These are phyloP conservation scores for Acrocephalus scirpaceus DNA, from an alignment of 2,797 vertebrate species.

Conservation along the genomic window DNA sequence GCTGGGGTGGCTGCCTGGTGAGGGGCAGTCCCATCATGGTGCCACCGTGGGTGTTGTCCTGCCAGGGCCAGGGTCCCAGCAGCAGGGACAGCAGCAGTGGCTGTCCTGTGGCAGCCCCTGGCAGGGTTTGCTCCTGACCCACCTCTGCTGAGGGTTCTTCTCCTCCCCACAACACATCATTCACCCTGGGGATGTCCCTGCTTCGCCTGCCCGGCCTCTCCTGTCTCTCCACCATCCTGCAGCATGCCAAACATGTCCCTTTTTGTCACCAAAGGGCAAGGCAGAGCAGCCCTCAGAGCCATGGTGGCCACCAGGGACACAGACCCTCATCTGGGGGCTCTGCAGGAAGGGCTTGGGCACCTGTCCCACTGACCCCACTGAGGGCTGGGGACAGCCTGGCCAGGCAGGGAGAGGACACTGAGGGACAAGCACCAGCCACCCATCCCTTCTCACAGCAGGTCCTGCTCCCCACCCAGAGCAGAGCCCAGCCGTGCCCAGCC, in stretches of 20 bases:
- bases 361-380: background rate
- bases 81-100: background rate
- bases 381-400: background rate
- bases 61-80: fast-evolving
- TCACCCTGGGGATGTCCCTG: background rate
- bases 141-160: background rate
- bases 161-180: fast-evolving
- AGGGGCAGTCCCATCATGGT: too few species aligned
- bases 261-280: background rate
- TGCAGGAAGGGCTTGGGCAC: background rate
- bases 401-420: background rate
- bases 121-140: background rate
- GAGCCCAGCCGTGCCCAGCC: background rate
- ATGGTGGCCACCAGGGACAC: background rate
- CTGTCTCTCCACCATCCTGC: fast-evolving
- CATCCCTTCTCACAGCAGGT: fast-evolving
- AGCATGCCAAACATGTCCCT: fast-evolving
- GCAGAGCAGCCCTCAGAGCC: background rate
- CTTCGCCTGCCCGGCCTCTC: background rate
- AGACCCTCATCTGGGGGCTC: fast-evolving
- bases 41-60: fast-evolving
- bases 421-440: background rate
- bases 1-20: too few species aligned
- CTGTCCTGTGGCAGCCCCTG: fast-evolving
- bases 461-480: fast-evolving